These are phyloP conservation scores for Pollicipes pollicipes DNA, from an alignment of 1,140 invertebrate species.

Conservation along the genomic window DNA sequence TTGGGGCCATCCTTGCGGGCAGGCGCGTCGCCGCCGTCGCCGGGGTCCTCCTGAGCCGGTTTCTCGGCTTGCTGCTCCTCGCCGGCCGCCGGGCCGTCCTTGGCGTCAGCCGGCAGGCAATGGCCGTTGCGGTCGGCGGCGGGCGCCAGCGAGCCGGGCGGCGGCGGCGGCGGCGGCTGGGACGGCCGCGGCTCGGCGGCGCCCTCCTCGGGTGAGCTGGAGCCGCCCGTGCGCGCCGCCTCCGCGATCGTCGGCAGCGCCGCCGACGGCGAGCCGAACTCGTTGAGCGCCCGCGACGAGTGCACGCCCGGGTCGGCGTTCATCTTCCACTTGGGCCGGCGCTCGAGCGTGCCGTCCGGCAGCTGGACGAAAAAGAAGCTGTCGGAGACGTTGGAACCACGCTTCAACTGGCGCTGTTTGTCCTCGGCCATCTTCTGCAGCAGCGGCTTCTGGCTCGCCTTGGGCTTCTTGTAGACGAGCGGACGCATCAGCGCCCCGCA, in stretches of 20 bases:
- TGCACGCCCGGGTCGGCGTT: slow-evolving; percentile 85
- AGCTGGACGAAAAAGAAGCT: slow-evolving; percentile 69
- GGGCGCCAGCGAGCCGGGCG: background rate
- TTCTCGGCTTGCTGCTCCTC: too few species aligned
- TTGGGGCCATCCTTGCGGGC: too few species aligned
- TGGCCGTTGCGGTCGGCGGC: too few species aligned
- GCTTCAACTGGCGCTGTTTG: slow-evolving; percentile 52
- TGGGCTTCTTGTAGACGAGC: slow-evolving; percentile 43
- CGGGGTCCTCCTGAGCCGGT: too few species aligned
- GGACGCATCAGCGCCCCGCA: slow-evolving; percentile 90
- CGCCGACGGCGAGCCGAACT: slow-evolving; percentile 29
- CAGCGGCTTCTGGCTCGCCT: slow-evolving; percentile 21
- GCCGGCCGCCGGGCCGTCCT: too few species aligned
- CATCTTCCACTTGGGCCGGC: slow-evolving; percentile 44
- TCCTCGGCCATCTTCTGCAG: slow-evolving; percentile 80
- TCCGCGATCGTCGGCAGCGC: slow-evolving; percentile 74
- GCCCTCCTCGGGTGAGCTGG: background rate
- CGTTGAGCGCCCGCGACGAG: slow-evolving; percentile 69
- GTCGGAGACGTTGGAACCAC: slow-evolving; percentile 66
- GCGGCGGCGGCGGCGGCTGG: slow-evolving; percentile 4
- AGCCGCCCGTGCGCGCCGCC: slow-evolving; percentile 22
- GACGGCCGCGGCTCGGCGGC: slow-evolving; percentile 5
- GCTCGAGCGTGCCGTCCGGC: slow-evolving; percentile 73
- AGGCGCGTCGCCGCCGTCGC: background rate
- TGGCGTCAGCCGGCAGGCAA: too few species aligned